These are phyloP conservation scores for Melierax canorus DNA, from an alignment of 2,113 vertebrate genomes.

Conservation along the genomic window DNA sequence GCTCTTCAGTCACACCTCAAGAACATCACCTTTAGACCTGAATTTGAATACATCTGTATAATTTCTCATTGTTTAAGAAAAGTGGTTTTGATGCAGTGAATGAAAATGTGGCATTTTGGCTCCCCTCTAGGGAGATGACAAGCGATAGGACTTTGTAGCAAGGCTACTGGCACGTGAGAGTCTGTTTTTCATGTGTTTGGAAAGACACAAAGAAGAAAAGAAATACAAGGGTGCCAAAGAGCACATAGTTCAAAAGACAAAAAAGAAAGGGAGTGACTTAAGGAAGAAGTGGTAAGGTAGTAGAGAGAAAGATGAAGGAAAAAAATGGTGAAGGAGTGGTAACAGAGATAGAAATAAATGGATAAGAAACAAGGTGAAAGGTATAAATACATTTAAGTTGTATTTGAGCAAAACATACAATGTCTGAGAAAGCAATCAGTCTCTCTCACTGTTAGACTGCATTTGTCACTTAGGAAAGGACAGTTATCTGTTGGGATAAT, in stretches of 20 bases:
- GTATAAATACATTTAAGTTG: neutral
- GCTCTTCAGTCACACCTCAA: neutral
- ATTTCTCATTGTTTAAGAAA: slow-evolving; percentile 3
- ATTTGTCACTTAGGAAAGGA: neutral
- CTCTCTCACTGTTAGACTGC: neutral
- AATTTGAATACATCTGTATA: neutral
- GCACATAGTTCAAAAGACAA: neutral
- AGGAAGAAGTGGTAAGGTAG: neutral
- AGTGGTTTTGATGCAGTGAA: neutral
- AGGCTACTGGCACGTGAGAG: neutral
- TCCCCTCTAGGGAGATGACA: neutral
- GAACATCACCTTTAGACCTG: slow-evolving; percentile 2
- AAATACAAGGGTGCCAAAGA: neutral
- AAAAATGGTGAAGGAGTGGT: neutral
- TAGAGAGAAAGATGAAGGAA: neutral
- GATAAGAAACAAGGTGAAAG: neutral
- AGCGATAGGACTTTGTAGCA: neutral
- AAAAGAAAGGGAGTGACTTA: neutral
- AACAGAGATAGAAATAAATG: neutral
- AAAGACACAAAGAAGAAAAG: neutral
- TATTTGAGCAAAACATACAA: neutral
- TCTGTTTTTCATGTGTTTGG: neutral
- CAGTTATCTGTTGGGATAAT: neutral
- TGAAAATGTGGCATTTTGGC: slow-evolving; percentile 1
- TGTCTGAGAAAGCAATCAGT: neutral